Evolutionary conservation across 2,888 invertebrate species (phyloP), one percentile per base, ranked within the genome.

Genomic region (Agonum fuliginosum): DNA sequence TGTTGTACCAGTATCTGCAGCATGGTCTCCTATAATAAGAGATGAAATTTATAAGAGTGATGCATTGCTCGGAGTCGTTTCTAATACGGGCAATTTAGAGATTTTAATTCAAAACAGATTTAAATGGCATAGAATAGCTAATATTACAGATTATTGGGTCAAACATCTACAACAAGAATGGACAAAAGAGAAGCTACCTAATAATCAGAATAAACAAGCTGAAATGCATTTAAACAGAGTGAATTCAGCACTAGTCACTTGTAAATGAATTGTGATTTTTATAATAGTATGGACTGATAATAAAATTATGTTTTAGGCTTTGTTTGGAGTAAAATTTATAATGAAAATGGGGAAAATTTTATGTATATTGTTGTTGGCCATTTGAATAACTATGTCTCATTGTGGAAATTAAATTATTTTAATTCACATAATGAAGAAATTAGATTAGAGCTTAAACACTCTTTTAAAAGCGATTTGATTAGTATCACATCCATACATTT

Each of bases 331-430:
- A 83, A 85, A 65, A 46, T 65, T 19, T 77, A 30, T 54, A 82
- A 84, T 67, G 72, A 75, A 43, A 75, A 82, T n/a, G 41, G 79
- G 19, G 74, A 72, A 71, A 80, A 79, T 37, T 81, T 79, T 80
- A 81, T 82, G 67, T 80, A 83, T 67, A 78, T 86, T 62, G 83
- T 85, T 79, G 81, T 83, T 43, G 86, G 84, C 1, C 84, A 86
- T 81, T 79, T 81, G 69, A 81, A 83, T 82, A 86, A 86, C 12
- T 80, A 80, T 20, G 81, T 86, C 37, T 83, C 82, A 41, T 80
- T 84, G 65, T 86, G 85, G 84, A 84, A 82, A 80, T 81, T 86
- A 77, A 79, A 79, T 69, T 37, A 43, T 43, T 30, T 54, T 48
- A 27, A 77, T 37, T n/a, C 10, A 34, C n/a, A 43, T 24, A 81